Base-by-base conservation (phyloP, 2,113 vertebrate species). In the Crotalus horridus region DNA sequence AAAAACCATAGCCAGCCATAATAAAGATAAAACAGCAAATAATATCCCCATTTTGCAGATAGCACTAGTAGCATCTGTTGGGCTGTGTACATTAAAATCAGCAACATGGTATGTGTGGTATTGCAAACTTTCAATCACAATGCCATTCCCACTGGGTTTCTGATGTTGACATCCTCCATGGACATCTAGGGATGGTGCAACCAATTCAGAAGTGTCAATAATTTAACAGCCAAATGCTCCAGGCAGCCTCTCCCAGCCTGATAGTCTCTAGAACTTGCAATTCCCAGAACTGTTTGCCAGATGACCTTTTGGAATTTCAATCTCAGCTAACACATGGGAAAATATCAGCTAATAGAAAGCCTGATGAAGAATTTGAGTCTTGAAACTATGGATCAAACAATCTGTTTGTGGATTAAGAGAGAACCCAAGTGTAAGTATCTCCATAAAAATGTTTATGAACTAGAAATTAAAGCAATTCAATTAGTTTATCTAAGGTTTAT, bases 171-270 rank as follows among this genome's bases (percentile, higher is more conserved):
- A 43, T 39, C 33, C 33, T 43, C 33, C 74, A 0, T 43, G 33
- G 33, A 81, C 7, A 43, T 81, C 7, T 56, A 81, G 33, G 64
- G 89, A 87, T 53, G 74, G 61, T 87, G 94, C 94, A 81, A 26
- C 55, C 58, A 59, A 69, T 90, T 12, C 51, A 86, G 53, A 43
- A 95, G 17, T 69, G 89, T 91, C 61, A 94, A 91, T 86, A 86
- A 69, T 9, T 69, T n/a, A 87, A 59, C 8, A n/a, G 64, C 51
- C 69, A 56, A 91, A 93, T 12, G 54, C 93, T 85, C 91, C 61
- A 4, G 59, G 69, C 33, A 81, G 33, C 15, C 17, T 81, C 33
- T 81, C 33, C 17, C 33, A 39, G 74, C 7, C 17, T 43, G 33
- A 81, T 81, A 81, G 17, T 81, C 74, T 81, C 33, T 33, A 21